Evolutionary conservation across 1,140 invertebrate genomes (phyloP), one percentile per base, ranked within the genome.

Genomic region (Drosophila fuyamai): DNA sequence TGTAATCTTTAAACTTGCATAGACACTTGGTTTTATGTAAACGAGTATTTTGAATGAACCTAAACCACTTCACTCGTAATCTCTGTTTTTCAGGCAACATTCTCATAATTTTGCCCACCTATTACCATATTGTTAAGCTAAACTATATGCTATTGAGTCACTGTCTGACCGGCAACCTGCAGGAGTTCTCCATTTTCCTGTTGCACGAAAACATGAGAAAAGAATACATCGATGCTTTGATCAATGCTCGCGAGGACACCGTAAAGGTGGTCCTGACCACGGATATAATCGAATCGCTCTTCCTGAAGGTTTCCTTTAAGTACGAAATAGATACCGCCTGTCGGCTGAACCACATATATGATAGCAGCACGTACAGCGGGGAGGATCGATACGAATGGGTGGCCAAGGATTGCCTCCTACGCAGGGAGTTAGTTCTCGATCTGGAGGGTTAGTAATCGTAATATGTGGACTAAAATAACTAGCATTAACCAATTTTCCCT

Each of bases 261-360:
- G 32, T 73, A 0, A 92, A 81, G 59, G 53, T 92, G 3, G 76
- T 92, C 5, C 55, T 92, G 10, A 36, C 91, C 7, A 92, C 91
- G 2, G 67, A 79, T 10, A 73, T 92, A 5, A 73, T 85, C 8
- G 88, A 91, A 46, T 81, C 68, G 1, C 13, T 92, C 43, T 53
- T 53, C 5, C 43, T 79, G 18, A 57, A 76, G 13, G 43, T 81
- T 43, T 44, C 66, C 7, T 79, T 92, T 9, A 76, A 72, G 58
- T 92, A 92, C 44, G 47, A 88, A 6, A 90, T 92, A 51, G 91
- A 92, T 47, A 67, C 81, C 4, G 90, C 62, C 4, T 78, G 83
- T 10, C 54, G 65, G 18, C 48, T 41, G 23, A 63, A 43, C 9
- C 38, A 29, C 1, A 7, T 81, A 5, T 84, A 80, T 18, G 75